Evolutionary conservation across 2,113 vertebrate species (phyloP).

Genomic region (Hystrix brachyura): DNA sequence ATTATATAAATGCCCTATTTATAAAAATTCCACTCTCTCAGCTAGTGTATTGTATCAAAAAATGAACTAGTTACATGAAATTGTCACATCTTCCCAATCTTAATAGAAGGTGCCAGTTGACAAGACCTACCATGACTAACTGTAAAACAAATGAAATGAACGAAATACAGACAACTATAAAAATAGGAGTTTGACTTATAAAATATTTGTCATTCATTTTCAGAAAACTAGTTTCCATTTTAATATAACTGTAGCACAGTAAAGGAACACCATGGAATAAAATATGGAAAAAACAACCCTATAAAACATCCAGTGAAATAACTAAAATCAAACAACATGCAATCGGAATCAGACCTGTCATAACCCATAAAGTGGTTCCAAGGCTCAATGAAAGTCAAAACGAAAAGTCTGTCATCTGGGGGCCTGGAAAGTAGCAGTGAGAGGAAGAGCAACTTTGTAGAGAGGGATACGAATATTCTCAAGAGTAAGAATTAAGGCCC

Average conservation of each 20-base stretch:
- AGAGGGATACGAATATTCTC: neutral
- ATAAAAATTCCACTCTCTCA: neutral
- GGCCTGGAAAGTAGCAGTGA: neutral
- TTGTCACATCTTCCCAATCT: conserved; percentile 10
- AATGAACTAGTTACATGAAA: conserved; percentile 23
- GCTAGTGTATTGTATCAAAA: neutral
- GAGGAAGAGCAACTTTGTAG: neutral
- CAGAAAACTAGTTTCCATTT: conserved; percentile 7
- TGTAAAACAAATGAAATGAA: neutral
- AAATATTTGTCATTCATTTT: conserved; percentile 57
- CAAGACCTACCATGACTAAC: neutral
- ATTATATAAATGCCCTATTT: neutral
- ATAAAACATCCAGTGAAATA: neutral
- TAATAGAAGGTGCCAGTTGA: neutral
- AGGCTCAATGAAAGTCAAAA: neutral
- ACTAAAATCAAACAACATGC: neutral
- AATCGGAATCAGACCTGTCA: neutral
- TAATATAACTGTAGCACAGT: neutral
- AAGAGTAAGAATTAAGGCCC: neutral
- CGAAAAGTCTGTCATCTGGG: conserved; percentile 1
- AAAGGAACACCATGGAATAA: neutral
- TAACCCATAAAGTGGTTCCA: neutral
- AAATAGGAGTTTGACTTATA: conserved; percentile 39
- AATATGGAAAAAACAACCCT: neutral
- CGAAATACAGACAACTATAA: neutral